phyloP scores from a whole-genome alignment of 2,113 vertebrate genomes.

The Merops nubicus region DNA sequence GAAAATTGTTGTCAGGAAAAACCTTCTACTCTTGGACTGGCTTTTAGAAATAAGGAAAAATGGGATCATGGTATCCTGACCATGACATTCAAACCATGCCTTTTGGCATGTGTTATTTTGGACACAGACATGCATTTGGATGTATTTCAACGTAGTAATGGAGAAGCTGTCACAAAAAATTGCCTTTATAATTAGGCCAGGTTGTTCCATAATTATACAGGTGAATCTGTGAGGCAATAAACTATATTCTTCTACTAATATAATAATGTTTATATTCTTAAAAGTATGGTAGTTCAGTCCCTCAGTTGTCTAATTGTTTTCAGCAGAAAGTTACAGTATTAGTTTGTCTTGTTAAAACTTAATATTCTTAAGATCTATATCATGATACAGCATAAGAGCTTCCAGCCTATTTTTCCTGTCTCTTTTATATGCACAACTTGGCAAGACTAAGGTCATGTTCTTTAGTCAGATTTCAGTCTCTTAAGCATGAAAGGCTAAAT shows the following conservation, averaged over 20 bases:
- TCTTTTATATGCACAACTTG: not conserved
- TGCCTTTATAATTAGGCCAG: not conserved
- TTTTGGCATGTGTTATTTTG: not conserved
- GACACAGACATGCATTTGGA: not conserved
- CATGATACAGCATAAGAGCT: not conserved
- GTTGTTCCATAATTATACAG: not conserved
- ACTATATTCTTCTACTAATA: not conserved
- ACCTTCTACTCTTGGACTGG: not conserved
- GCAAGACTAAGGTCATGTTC: not conserved
- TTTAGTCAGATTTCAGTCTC: not conserved
- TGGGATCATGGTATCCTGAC: not conserved
- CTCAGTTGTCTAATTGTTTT: not conserved
- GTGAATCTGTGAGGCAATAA: not conserved
- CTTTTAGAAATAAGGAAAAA: not conserved
- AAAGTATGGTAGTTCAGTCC: not conserved
- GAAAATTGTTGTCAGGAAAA: not conserved
- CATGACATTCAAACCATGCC: not conserved
- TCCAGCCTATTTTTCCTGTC: not conserved
- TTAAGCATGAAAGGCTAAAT: not conserved
- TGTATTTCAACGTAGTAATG: not conserved
- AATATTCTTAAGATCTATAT: not conserved
- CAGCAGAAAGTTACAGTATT: not conserved
- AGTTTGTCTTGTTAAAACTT: not conserved
- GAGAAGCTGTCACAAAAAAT: not conserved
- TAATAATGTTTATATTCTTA: not conserved